These are phyloP conservation scores for Poeciliopsis gracilis DNA, from an alignment of 2,797 vertebrate species.

Conservation along the genomic window DNA sequence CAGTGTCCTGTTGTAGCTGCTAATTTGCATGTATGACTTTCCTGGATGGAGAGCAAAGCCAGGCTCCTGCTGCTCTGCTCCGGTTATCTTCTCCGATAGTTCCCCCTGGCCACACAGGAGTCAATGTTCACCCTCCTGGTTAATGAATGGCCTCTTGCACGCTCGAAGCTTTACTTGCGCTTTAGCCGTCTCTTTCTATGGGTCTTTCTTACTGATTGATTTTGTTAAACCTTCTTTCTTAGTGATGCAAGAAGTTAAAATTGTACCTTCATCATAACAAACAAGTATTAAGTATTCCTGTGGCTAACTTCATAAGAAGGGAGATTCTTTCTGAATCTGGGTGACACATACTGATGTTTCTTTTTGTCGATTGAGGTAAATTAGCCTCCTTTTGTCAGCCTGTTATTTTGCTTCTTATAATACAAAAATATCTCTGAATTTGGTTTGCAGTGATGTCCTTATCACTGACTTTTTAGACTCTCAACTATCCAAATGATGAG, in stretches of 20 bases:
- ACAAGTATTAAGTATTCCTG: background rate
- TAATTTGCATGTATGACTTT: constrained; percentile 60
- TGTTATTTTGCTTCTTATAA: background rate
- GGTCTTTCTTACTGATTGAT: constrained; percentile 10
- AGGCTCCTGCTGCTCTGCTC: constrained; percentile 14
- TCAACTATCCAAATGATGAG: background rate
- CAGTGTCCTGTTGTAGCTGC: background rate
- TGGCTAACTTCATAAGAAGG: background rate
- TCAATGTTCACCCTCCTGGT: constrained; percentile 17
- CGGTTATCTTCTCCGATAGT: constrained; percentile 30
- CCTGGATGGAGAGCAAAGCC: constrained; percentile 27
- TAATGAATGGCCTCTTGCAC: constrained; percentile 5
- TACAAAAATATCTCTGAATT: background rate
- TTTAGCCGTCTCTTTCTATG: constrained; percentile 12
- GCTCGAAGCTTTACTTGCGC: constrained; percentile 32
- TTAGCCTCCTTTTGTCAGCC: background rate
- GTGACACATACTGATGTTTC: background rate
- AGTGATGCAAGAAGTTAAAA: constrained; percentile 3
- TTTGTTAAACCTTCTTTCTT: constrained; percentile 40
- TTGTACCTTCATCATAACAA: background rate
- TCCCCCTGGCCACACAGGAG: constrained; percentile 27
- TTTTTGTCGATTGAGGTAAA: background rate
- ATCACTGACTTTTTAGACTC: background rate
- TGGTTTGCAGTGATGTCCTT: background rate
- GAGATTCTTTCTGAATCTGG: background rate